A percentile compares a stretch with the other conserved stretches of the same genome.
Conservation (phyloP, 2,797 vertebrate genomes). For the Lepus townsendii region DNA sequence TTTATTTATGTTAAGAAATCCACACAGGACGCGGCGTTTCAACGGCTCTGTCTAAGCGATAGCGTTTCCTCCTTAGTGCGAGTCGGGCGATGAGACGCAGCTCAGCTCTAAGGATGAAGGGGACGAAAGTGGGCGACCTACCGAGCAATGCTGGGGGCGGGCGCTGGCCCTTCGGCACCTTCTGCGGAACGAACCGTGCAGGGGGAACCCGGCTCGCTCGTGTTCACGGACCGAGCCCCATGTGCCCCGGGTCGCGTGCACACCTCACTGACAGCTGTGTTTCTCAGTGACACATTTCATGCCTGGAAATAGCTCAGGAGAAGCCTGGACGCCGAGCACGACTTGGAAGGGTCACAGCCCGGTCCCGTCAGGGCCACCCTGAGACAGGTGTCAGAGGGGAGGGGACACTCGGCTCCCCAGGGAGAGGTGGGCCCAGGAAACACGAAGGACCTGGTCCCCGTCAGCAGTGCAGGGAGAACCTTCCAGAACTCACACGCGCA, state of each 20-base stretch:
- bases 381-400: too few species aligned
- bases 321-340: background rate
- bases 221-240: constrained; percentile 7
- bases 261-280: background rate
- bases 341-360: background rate
- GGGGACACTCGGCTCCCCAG: background rate
- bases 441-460: accelerated
- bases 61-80: constrained; percentile 62
- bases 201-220: constrained; percentile 28
- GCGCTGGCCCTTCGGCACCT: constrained; percentile 46
- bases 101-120: constrained; percentile 73
- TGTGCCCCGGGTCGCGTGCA: background rate
- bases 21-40: constrained; percentile 52
- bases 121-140: too few species aligned
- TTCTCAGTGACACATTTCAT: background rate
- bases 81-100: constrained; percentile 68
- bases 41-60: constrained; percentile 74
- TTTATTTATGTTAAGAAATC: constrained; percentile 75
- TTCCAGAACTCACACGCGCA: background rate
- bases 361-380: background rate
- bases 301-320: background rate
- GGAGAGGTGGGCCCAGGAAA: background rate
- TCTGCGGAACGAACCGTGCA: background rate
- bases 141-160: background rate
- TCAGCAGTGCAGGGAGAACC: accelerated